Base-by-base conservation (phyloP, 2,797 vertebrate genomes). In the Oryzias dopingdopingensis region DNA sequence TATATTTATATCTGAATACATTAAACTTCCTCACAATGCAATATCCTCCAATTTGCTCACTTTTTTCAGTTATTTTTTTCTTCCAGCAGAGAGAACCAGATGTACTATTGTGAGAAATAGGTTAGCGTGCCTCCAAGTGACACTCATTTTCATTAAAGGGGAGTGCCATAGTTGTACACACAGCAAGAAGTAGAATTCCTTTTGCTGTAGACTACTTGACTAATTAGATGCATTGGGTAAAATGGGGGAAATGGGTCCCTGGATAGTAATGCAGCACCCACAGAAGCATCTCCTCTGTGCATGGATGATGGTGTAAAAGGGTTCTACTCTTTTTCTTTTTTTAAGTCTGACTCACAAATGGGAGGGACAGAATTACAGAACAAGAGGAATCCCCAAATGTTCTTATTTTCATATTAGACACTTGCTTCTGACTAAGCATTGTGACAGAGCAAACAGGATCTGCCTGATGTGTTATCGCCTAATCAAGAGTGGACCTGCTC, bases 261-360 rank as follows among this genome's bases (percentile, higher is more conserved):
- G 58, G 74, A 50, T 46, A 64, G 54, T 54, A 55, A 53, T 61
- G 64, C 61, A 54, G 66, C 55, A 56, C 41, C 32, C 52, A 18
- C 37, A 56, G 67, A 64, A 47, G 72, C 60, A 63, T 43, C 40
- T 65, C 51, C 64, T 69, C 44, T 37, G 24, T 65, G 73, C 52
- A 51, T 18, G 41, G 26, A 10, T 72, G 65, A 84, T 81, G 76
- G 85, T 88, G 87, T 82, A 85, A 84, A 80, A 79, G 77, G 83
- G 68, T 80, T 63, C 66, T 76, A 60, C 74, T 59, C 42, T 18
- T 71, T 66, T 70, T 74, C 67, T 74, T 70, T 75, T 81, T 70
- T 77, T 52, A 40, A 29, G 67, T 72, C 70, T 82, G 69, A 80
- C 56, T 77, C 80, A 79, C 46, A 70, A 50, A 74, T 49, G 50